Conservation (phyloP, 2,113 vertebrate species). For the Indicator indicator region DNA sequence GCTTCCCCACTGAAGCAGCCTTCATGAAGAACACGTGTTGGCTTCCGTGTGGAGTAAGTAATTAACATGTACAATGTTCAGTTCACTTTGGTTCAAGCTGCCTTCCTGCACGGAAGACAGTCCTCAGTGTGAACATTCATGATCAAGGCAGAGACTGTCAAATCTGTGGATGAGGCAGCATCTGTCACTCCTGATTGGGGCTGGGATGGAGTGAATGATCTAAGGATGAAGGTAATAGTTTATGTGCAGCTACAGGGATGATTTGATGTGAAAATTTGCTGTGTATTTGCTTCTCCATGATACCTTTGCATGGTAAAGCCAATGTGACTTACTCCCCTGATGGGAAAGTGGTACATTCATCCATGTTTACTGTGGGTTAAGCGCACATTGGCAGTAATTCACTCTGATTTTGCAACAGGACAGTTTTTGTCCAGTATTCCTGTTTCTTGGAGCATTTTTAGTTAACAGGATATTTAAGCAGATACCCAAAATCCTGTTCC, state of each 20-base stretch:
- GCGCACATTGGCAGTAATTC: background rate
- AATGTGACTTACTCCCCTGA: background rate
- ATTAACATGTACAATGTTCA: background rate
- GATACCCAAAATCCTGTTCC: constrained; percentile 22
- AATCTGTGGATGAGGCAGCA: background rate
- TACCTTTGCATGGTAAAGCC: background rate
- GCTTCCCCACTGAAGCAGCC: background rate
- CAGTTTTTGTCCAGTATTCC: background rate
- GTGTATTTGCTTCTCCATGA: background rate
- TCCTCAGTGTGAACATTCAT: background rate
- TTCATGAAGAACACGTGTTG: accelerated
- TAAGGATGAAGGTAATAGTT: background rate
- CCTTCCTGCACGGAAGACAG: background rate
- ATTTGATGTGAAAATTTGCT: background rate
- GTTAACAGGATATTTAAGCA: background rate
- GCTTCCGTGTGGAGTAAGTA: background rate
- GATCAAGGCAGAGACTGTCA: background rate
- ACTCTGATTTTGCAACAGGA: background rate
- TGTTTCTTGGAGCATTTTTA: background rate
- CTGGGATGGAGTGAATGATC: background rate
- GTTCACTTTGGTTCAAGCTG: background rate
- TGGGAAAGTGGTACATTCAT: background rate
- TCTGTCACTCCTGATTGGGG: background rate
- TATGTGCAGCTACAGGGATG: background rate
- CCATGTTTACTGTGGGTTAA: background rate